A percentile compares a stretch with the other conserved stretches of the same genome.
Evolutionary conservation across 2,113 vertebrate species (phyloP).

Genomic region (Chaetorhynchus papuensis): DNA sequence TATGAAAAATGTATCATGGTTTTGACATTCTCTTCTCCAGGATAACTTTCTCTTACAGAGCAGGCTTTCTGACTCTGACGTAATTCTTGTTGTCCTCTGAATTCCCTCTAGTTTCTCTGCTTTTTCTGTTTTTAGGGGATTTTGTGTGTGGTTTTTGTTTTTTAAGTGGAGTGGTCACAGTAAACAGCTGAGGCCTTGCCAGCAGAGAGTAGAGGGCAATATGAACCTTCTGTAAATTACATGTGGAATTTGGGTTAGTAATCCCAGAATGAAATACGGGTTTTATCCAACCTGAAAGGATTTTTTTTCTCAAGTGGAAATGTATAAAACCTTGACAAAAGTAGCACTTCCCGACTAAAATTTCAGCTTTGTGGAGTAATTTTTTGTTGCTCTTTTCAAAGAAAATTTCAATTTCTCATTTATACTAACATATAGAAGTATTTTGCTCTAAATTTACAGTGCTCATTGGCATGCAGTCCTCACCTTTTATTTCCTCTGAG

Average conservation of each 20-base stretch:
- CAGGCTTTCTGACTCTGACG: neutral
- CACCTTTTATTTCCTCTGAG: neutral
- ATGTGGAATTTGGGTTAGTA: neutral
- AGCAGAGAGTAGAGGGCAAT: neutral
- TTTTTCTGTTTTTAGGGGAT: neutral
- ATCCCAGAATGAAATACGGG: neutral
- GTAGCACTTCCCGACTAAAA: neutral
- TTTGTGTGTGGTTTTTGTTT: neutral
- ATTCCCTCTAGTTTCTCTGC: neutral
- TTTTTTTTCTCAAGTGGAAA: neutral
- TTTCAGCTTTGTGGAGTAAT: neutral
- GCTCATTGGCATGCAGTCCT: neutral
- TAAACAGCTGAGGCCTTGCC: neutral
- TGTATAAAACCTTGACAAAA: neutral
- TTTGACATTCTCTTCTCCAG: neutral
- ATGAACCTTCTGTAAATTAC: neutral
- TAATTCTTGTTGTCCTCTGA: neutral
- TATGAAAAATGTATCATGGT: neutral
- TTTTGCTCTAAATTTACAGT: neutral
- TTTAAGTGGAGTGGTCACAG: neutral
- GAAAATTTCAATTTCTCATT: neutral
- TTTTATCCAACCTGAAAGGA: neutral
- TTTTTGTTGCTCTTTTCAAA: neutral
- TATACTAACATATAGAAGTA: neutral
- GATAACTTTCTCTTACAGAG: neutral